phyloP scores from a whole-genome alignment of 2,888 invertebrate species.

The Diachrysia chrysitis region DNA sequence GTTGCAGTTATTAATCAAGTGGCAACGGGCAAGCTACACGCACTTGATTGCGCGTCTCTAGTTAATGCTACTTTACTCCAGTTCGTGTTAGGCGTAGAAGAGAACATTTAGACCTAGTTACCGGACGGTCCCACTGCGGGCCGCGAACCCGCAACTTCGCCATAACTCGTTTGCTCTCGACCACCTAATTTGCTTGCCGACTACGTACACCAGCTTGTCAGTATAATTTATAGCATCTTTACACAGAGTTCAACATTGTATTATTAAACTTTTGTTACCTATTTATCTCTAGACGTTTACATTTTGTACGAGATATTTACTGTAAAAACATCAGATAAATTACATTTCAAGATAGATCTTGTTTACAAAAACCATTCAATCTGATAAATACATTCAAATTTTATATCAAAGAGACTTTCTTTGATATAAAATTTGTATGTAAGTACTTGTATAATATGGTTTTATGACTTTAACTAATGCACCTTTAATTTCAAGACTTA shows the following conservation, averaged over 20 bases:
- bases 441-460: too few relatives aligned
- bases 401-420: not conserved
- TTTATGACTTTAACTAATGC: slow-evolving; percentile 13
- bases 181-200: slow-evolving; percentile 82
- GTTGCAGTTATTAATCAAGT: slow-evolving; percentile 53
- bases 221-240: slow-evolving; percentile 76
- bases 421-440: not conserved
- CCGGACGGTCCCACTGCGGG: slow-evolving; percentile 70
- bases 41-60: slow-evolving; percentile 52
- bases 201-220: slow-evolving; percentile 76
- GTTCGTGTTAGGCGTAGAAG: slow-evolving; percentile 57
- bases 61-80: slow-evolving; percentile 61
- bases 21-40: slow-evolving; percentile 49
- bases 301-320: slow-evolving; percentile 28
- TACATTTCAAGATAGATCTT: slow-evolving; percentile 29
- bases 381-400: not conserved
- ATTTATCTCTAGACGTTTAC: slow-evolving; percentile 46
- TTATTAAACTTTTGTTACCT: slow-evolving; percentile 53
- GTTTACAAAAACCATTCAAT: slow-evolving; percentile 13
- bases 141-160: slow-evolving; percentile 73
- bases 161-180: slow-evolving; percentile 83
- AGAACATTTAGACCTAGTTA: slow-evolving; percentile 61
- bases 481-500: slow-evolving; percentile 20
- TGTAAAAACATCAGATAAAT: slow-evolving; percentile 37
- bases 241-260: slow-evolving; percentile 60